Percentiles rank a stretch among this genome's conserved stretches.
Conservation (phyloP, 2,113 vertebrate species). For the Bagarius yarrelli region DNA sequence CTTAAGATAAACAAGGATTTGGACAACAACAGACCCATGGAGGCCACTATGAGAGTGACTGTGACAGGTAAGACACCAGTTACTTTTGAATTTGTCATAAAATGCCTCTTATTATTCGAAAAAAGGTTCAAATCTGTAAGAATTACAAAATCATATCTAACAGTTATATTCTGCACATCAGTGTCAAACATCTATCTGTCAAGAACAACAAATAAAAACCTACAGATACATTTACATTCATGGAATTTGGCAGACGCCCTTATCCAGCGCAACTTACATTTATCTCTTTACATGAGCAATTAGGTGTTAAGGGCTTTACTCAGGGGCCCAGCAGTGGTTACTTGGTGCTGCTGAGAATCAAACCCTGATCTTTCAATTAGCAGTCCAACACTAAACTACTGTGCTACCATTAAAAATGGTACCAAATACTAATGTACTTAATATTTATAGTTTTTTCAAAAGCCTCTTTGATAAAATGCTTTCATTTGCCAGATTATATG, state of each 20-base stretch:
- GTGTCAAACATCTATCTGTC: not conserved
- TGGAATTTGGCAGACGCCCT: too few relatives aligned
- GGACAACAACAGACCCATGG: conserved; percentile 84
- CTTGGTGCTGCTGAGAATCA: too few relatives aligned
- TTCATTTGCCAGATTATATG: not conserved
- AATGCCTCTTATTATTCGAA: not conserved
- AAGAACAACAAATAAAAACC: not conserved
- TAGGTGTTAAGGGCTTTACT: too few relatives aligned
- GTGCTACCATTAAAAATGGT: too few relatives aligned
- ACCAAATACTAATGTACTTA: too few relatives aligned
- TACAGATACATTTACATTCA: not conserved
- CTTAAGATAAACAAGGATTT: conserved; percentile 81
- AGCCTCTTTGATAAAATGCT: not conserved
- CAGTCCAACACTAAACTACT: too few relatives aligned
- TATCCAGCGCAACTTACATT: too few relatives aligned
- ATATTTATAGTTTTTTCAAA: not conserved
- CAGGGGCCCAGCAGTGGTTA: too few relatives aligned
- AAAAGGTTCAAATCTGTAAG: not conserved
- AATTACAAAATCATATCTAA: not conserved
- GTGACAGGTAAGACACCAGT: conserved; percentile 78
- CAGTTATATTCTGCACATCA: not conserved
- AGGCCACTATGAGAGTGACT: conserved; percentile 82
- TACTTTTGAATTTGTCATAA: not conserved
- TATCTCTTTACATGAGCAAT: too few relatives aligned
- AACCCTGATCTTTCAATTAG: too few relatives aligned